phyloP scores from a whole-genome alignment of 2,888 invertebrate genomes.

The Acrobasis consociella region DNA sequence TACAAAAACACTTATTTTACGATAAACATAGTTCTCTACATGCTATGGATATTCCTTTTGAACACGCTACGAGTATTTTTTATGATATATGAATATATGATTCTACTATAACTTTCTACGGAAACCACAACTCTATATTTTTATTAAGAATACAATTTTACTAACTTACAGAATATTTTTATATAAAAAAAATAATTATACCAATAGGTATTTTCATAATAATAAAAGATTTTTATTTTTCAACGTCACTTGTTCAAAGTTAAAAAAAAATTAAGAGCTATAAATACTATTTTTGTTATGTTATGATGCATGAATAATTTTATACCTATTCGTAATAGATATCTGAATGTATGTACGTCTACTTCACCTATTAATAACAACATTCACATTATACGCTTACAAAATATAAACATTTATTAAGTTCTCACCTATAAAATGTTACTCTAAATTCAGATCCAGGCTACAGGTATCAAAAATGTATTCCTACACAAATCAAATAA shows the following conservation, averaged over 20 bases:
- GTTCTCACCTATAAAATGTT: constrained; percentile 16
- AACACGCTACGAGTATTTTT: constrained; percentile 36
- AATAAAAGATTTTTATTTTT: too few relatives aligned
- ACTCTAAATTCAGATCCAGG: constrained; percentile 2
- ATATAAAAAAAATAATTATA: too few relatives aligned
- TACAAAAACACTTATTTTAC: constrained; percentile 69
- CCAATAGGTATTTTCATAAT: too few relatives aligned
- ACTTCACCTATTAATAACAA: not conserved
- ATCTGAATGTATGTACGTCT: not conserved
- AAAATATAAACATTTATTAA: not conserved
- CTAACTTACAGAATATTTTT: not conserved
- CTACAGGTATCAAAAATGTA: constrained; percentile 25
- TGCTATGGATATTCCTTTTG: constrained; percentile 27
- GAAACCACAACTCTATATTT: not conserved
- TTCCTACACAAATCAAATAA: not conserved
- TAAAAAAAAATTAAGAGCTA: too few relatives aligned
- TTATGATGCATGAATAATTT: too few relatives aligned
- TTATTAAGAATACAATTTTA: not conserved
- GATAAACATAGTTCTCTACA: constrained; percentile 26
- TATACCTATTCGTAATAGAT: too few relatives aligned
- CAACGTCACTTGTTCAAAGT: too few relatives aligned
- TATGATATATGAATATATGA: not conserved
- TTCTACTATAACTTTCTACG: not conserved
- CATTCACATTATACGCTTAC: not conserved
- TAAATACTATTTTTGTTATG: too few relatives aligned